Evolutionary conservation across 1,140 invertebrate species (phyloP), one percentile per base, ranked within the genome.

Genomic region (Zophobas atratus): DNA sequence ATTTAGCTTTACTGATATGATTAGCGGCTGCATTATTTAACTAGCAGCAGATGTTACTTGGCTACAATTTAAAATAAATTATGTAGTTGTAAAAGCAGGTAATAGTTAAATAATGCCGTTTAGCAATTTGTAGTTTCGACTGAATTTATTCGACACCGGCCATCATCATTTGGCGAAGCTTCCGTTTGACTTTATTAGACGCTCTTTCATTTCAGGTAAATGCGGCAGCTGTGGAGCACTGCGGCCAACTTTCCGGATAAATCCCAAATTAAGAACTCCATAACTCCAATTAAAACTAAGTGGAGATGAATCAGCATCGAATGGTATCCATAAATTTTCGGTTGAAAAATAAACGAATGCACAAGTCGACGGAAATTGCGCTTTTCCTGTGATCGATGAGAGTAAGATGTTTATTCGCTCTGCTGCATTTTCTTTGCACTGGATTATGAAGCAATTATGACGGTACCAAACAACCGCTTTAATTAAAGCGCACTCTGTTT

Each of bases 211-310:
- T 43, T 39, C 1, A 67, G 39, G 60, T 67, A 67, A 67, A 67
- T 67, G 33, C 60, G 8, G 60, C 60, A 67, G 60, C 33, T 67
- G 8, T 67, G n/a, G 60, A 67, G 39, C 33, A 63, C 33, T 63
- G 57, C 57, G 2, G 36, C 2, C 34, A 63, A 63, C 35, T 63
- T 60, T 39, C 5, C 8, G 60, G 33, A 67, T 67, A 67, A 67
- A 67, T 67, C 43, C 60, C 60, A 43, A 67, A 67, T 67, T 67
- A 67, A 43, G 60, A 43, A 43, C 43, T 48, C 39, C 38, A 34
- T 57, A 35, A 57, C 55, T 35, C 33, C 20, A 57, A 43, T 39
- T 41, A 43, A 67, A 43, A 67, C 56, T 60, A 67, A 67, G 38
- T 67, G 2, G n/a, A 36, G 60, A 67, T 48, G 39, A 67, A 67